phyloP scores from a whole-genome alignment of 2,888 invertebrate species.

The Dryobotodes eremita region DNA sequence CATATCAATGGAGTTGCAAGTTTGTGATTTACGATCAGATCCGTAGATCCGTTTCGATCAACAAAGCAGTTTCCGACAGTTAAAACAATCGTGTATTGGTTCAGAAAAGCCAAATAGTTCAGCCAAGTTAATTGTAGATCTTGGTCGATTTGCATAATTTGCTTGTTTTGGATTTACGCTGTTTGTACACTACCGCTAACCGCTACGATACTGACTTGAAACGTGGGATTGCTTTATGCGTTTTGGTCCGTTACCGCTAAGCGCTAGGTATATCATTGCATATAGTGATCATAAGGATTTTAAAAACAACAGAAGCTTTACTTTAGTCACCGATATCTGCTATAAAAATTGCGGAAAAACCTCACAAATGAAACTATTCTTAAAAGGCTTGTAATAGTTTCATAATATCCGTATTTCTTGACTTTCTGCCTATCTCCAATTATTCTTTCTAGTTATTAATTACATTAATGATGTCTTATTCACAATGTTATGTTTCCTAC shows the following conservation, averaged over 20 bases:
- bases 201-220: background rate
- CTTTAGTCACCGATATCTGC: background rate
- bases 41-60: constrained; percentile 31
- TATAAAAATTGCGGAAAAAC: background rate
- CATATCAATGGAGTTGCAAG: constrained; percentile 31
- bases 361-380: background rate
- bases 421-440: background rate
- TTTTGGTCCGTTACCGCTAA: constrained; percentile 1
- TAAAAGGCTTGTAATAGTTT: background rate
- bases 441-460: too few relatives aligned
- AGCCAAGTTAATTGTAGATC: constrained; percentile 31
- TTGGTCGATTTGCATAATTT: constrained; percentile 10
- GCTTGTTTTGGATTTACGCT: constrained; percentile 13
- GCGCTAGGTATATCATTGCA: background rate
- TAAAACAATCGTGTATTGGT: constrained; percentile 30
- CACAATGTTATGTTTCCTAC: background rate
- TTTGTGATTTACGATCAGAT: constrained; percentile 47
- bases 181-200: constrained; percentile 2
- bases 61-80: constrained; percentile 36
- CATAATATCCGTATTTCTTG: background rate
- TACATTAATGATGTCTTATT: too few relatives aligned
- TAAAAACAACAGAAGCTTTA: background rate
- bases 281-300: background rate
- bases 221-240: background rate
- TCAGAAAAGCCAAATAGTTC: constrained; percentile 5